These are phyloP conservation scores for Meliscaeva auricollis DNA, from an alignment of 2,888 invertebrate genomes.

Conservation along the genomic window DNA sequence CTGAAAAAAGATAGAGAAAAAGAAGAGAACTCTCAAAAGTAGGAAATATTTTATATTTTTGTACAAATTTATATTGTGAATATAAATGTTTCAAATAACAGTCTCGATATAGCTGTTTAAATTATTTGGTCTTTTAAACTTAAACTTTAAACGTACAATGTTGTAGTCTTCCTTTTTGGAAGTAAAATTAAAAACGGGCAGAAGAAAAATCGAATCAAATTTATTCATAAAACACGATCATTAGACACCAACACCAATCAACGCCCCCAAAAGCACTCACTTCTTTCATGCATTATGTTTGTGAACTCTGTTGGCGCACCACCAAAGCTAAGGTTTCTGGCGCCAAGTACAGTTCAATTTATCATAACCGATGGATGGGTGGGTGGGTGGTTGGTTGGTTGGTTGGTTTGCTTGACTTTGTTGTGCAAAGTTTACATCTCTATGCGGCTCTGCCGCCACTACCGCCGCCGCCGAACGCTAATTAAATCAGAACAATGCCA, in stretches of 20 bases:
- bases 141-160: neutral
- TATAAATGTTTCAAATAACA: constrained; percentile 19
- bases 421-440: constrained; percentile 59
- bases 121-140: neutral
- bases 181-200: constrained; percentile 18
- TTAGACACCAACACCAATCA: constrained; percentile 68
- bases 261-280: constrained; percentile 71
- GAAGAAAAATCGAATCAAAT: constrained; percentile 31
- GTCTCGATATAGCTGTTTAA: neutral
- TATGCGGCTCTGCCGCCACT: constrained; percentile 52
- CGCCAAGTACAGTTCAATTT: constrained; percentile 73
- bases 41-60: constrained; percentile 12
- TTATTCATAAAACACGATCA: constrained; percentile 64
- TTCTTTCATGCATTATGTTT: constrained; percentile 45
- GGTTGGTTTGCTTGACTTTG: constrained; percentile 20
- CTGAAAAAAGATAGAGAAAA: neutral
- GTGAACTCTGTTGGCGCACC: constrained; percentile 18
- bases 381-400: constrained; percentile 57
- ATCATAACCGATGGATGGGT: constrained; percentile 71
- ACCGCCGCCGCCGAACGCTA: constrained; percentile 54
- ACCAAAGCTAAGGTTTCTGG: constrained; percentile 47
- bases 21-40: neutral
- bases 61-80: constrained; percentile 24
- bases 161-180: constrained; percentile 15
- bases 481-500: constrained; percentile 75